Evolutionary conservation across 2,888 invertebrate genomes (phyloP).

Genomic region (Athalia cordata): DNA sequence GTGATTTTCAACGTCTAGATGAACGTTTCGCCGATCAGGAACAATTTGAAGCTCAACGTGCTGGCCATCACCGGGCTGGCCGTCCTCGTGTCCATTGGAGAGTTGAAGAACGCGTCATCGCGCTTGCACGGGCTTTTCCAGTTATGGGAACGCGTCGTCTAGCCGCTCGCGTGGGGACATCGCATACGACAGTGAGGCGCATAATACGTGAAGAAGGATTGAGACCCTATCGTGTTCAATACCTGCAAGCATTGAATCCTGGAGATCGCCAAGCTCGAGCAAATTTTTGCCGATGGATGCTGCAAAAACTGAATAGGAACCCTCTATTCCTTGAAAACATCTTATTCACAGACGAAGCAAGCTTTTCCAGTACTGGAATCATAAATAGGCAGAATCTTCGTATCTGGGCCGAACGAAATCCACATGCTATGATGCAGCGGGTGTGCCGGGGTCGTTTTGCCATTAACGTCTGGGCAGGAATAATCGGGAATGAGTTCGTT

Average conservation of each 20-base stretch:
- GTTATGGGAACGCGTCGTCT: conserved; percentile 18
- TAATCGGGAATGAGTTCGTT: conserved; percentile 49
- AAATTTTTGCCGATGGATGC: conserved; percentile 48
- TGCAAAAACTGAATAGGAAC: conserved; percentile 43
- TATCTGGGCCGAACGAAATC: conserved; percentile 50
- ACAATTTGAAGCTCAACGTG: conserved; percentile 44
- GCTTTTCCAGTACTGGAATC: conserved; percentile 51
- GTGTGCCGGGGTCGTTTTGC: conserved; percentile 51
- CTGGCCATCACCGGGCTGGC: conserved; percentile 43
- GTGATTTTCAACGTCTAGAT: conserved; percentile 48
- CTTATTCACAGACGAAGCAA: conserved; percentile 47
- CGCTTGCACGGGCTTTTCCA: conserved; percentile 26
- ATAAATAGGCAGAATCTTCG: conserved; percentile 51
- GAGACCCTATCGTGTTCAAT: conserved; percentile 27
- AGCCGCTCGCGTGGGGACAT: conserved; percentile 16
- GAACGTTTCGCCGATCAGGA: conserved; percentile 47
- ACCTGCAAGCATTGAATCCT: conserved; percentile 17
- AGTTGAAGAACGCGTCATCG: conserved; percentile 35
- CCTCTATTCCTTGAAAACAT: conserved; percentile 43
- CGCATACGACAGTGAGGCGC: conserved; percentile 19
- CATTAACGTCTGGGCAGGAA: conserved; percentile 53
- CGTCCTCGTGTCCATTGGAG: conserved; percentile 44
- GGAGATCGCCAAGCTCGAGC: conserved; percentile 42
- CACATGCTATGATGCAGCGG: conserved; percentile 49
- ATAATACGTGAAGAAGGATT: conserved; percentile 26